Base-by-base conservation (phyloP, 2,888 invertebrate species). In the Hypena proboscidalis region DNA sequence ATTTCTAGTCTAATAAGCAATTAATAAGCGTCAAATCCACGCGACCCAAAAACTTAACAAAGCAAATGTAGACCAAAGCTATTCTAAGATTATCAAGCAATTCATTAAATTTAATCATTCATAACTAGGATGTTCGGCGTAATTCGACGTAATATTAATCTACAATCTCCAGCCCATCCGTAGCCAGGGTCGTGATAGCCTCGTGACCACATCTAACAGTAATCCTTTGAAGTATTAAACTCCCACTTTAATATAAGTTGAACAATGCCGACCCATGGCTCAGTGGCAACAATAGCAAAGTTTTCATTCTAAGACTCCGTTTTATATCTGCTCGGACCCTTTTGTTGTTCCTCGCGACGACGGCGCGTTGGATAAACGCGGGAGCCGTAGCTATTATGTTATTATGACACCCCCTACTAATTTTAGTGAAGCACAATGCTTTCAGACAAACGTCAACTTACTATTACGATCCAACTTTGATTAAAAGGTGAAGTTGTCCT, bases 201-300 rank as follows among this genome's bases (percentile, higher is more conserved):
- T 68, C 68, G 69, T 75, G 80, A 77, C 81, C 81, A 77, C 80
- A 80, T 79, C 73, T 73, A 70, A 74, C 74, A 77, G 79, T 82
- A 85, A 86, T 81, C 84, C 85, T 84, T 82, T 83, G 77, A 84
- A 85, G 81, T 83, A 84, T 83, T 82, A 83, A 85, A 84, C 75
- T 82, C 77, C 71, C 76, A 81, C 77, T 85, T 83, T 84, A 86
- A 87, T 86, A 84, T 82, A 86, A 86, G 71, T 83, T 80, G 83
- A 86, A 87, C 86, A 87, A 87, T 85, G 83, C 61, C 69, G 77
- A 74, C 79, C 81, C 80, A 73, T 75, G 79, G 77, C 77, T 80
- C 79, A 72, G 75, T 70, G 66, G 77, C 76, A 83, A 87, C 86
- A 87, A 86, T 83, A 75, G 78, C 74, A 74, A 86, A 87, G 83